Percentiles rank a stretch among this genome's conserved stretches.
These are phyloP conservation scores for Amblyteles armatorius DNA, from an alignment of 2,888 invertebrate species.

Conservation along the genomic window DNA sequence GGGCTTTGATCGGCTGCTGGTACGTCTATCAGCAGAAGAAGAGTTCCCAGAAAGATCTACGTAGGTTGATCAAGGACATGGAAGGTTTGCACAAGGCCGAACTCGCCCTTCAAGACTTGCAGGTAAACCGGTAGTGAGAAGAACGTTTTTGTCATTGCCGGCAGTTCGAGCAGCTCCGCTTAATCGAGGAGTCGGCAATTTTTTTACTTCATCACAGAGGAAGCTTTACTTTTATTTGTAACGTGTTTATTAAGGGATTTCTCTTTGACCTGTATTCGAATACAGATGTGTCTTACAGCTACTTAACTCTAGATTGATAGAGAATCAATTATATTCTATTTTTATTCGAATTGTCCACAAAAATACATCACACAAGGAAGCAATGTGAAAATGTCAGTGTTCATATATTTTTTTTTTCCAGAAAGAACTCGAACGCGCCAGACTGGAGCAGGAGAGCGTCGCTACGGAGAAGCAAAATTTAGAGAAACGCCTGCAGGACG, in stretches of 20 bases:
- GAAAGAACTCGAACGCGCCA: constrained; percentile 92
- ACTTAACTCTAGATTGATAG: too few relatives aligned
- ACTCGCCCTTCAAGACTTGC: constrained; percentile 93
- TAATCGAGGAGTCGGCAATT: neutral
- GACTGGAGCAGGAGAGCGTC: constrained; percentile 93
- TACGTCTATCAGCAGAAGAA: constrained; percentile 96
- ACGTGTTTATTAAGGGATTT: too few relatives aligned
- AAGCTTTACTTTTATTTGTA: too few relatives aligned
- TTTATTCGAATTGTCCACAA: too few relatives aligned
- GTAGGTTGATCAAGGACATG: constrained; percentile 97
- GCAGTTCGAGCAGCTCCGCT: neutral
- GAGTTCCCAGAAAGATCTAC: constrained; percentile 93
- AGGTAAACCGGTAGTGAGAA: constrained; percentile 83
- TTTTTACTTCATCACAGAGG: too few relatives aligned
- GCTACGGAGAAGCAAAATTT: constrained; percentile 93
- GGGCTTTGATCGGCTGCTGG: constrained; percentile 95
- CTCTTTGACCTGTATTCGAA: too few relatives aligned
- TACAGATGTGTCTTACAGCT: too few relatives aligned
- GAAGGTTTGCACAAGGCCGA: constrained; percentile 96
- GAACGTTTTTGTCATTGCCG: neutral
- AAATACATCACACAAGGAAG: too few relatives aligned
- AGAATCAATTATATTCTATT: too few relatives aligned
- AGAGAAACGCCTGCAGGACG: constrained; percentile 90
- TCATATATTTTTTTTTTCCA: constrained; percentile 68
- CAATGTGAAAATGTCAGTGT: too few relatives aligned